These are phyloP conservation scores for Halictus ligatus DNA, from an alignment of 2,888 invertebrate genomes.

Conservation along the genomic window DNA sequence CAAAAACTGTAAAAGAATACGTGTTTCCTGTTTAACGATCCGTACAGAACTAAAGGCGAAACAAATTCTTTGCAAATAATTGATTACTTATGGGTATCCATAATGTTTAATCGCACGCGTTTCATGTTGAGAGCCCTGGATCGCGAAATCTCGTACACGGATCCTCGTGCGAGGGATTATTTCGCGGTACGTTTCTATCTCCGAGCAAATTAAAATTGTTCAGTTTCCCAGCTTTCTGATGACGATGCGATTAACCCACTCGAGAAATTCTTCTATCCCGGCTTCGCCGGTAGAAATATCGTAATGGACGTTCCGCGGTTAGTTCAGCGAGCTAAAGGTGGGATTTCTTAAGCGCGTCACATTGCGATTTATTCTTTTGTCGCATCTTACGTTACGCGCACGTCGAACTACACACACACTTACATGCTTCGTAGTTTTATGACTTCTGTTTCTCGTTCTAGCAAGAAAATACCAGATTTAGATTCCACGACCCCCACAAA, in stretches of 20 bases:
- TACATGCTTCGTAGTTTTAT: no score
- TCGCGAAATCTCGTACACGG: background rate
- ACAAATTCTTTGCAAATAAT: no score
- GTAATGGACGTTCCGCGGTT: background rate
- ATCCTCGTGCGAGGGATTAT: background rate
- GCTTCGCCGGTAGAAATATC: background rate
- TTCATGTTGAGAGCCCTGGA: background rate
- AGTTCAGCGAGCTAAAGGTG: background rate
- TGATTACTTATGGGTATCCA: no score
- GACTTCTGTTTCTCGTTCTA: no score
- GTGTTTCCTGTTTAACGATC: no score
- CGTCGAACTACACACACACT: no score
- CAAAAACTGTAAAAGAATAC: no score
- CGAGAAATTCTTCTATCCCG: background rate
- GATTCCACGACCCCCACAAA: no score
- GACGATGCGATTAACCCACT: background rate
- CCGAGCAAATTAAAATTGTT: background rate
- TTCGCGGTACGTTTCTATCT: background rate
- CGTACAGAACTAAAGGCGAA: no score
- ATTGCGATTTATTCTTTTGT: background rate
- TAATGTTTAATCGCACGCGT: constrained; percentile 13
- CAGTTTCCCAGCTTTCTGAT: background rate
- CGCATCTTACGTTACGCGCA: no score
- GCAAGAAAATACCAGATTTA: no score
- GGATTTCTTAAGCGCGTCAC: background rate